phyloP scores from a whole-genome alignment of 2,797 vertebrate genomes.

The Catamblyrhynchus diadema region DNA sequence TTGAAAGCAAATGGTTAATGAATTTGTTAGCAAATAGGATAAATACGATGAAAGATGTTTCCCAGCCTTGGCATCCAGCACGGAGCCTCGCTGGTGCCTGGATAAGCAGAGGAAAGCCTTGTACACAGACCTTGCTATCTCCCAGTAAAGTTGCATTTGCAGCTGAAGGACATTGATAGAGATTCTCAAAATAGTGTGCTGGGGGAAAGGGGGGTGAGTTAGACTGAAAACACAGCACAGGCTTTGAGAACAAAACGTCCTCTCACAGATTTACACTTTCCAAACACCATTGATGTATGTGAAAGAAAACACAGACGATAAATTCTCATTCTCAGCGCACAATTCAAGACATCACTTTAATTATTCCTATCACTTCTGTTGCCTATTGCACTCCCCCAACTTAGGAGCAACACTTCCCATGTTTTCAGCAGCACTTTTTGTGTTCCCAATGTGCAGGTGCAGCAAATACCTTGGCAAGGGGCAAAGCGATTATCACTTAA shows the following conservation, averaged over 20 bases:
- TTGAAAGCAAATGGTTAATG: slow-evolving; percentile 37
- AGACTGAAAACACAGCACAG: slow-evolving; percentile 56
- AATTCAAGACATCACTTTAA: slow-evolving; percentile 39
- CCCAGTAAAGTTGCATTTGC: slow-evolving; percentile 66
- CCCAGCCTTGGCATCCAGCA: slow-evolving; percentile 59
- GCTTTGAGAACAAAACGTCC: slow-evolving; percentile 77
- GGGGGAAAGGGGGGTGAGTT: slow-evolving; percentile 23
- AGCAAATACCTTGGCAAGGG: slow-evolving; percentile 73
- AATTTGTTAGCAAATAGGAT: not conserved
- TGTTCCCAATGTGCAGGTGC: slow-evolving; percentile 77
- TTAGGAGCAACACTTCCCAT: not conserved
- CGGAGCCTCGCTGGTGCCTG: slow-evolving; percentile 29
- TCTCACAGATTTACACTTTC: slow-evolving; percentile 57
- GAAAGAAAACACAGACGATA: slow-evolving; percentile 72
- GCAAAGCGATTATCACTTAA: slow-evolving; percentile 71
- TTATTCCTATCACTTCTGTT: slow-evolving; percentile 32
- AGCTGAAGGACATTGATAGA: slow-evolving; percentile 80
- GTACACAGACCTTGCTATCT: slow-evolving; percentile 85
- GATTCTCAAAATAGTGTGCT: slow-evolving; percentile 63
- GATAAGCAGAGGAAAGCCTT: slow-evolving; percentile 81
- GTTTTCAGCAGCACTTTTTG: slow-evolving; percentile 36
- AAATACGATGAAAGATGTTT: slow-evolving; percentile 11
- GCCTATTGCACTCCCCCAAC: not conserved
- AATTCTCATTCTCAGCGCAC: slow-evolving; percentile 65
- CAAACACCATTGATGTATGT: slow-evolving; percentile 71